Evolutionary conservation across 1,140 invertebrate species (phyloP), one percentile per base, ranked within the genome.

Genomic region (Lepidurus packardi): DNA sequence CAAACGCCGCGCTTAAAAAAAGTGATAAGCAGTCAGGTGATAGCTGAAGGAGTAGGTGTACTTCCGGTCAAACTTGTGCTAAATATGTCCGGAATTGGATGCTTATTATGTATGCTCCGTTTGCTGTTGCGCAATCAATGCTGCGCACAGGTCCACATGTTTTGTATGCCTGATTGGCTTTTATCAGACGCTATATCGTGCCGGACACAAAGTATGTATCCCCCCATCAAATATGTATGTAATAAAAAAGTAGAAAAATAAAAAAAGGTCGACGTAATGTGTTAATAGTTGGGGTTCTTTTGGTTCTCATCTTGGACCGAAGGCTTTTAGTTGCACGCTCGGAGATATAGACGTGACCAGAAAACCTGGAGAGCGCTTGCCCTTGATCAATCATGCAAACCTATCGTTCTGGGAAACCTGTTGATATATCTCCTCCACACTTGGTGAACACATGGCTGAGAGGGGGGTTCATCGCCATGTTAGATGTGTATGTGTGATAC

Each of bases 321-420:
- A 16, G 53, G 21, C 16, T 24, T 73, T 24, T n/a, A 73, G 16
- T 4, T 73, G 21, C 16, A 24, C 16, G 53, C 53, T 34, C 34
- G 34, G 34, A 34, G 34, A 34, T 34, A 34, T 34, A 65, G 21
- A 65, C 53, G 53, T 65, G 53, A 65, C 53, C 53, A 65, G 53
- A 65, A 65, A n/a, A 65, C 9, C 53, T 65, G 53, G 21, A 21
- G 53, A 65, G 53, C 16, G 53, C 53, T 65, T 65, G 53, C 53
- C 53, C 53, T 65, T 65, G 53, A 65, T 65, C 53, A 65, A 65
- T 65, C 53, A 65, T 65, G 53, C 53, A 65, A 65, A 65, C 53
- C 53, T 65, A 65, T 65, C 9, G 53, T 65, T 65, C 16, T 9
- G 53, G 21, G 21, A 65, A 65, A 65, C 53, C 53, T 65, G 53